phyloP scores from a whole-genome alignment of 2,888 invertebrate genomes.

The Phyllotreta cruciferae region DNA sequence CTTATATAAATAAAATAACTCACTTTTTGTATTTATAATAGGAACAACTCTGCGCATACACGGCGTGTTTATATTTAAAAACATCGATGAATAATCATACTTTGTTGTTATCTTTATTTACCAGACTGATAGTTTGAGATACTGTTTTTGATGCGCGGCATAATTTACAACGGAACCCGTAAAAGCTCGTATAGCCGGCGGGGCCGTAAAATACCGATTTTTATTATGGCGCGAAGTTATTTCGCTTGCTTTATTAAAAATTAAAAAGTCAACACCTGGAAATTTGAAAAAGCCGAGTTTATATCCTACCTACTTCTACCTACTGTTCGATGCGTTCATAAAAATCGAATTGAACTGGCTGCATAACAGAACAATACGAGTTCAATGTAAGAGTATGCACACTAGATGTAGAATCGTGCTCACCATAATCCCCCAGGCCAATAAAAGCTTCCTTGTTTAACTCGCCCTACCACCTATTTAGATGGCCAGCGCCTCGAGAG shows the following conservation, averaged over 20 bases:
- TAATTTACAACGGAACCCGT: background rate
- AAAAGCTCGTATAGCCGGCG: too few relatives aligned
- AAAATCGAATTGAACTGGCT: background rate
- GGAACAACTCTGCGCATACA: too few relatives aligned
- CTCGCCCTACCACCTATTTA: too few relatives aligned
- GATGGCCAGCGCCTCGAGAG: too few relatives aligned
- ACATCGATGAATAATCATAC: background rate
- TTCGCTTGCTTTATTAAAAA: slow-evolving; percentile 11
- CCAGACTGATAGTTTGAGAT: background rate
- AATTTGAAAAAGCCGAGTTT: background rate
- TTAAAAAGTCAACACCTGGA: slow-evolving; percentile 1
- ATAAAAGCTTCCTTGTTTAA: too few relatives aligned
- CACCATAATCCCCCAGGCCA: too few relatives aligned
- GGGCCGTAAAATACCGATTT: slow-evolving; percentile 11
- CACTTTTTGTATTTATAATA: too few relatives aligned
- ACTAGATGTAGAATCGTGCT: too few relatives aligned
- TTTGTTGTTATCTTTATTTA: background rate
- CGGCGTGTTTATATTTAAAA: too few relatives aligned
- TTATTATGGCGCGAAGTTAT: slow-evolving; percentile 11
- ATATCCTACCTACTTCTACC: background rate
- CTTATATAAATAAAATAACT: too few relatives aligned
- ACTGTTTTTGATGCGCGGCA: background rate
- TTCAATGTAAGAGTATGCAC: too few relatives aligned
- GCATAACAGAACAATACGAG: too few relatives aligned
- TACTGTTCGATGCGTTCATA: background rate